phyloP scores from a whole-genome alignment of 2,888 invertebrate genomes.

The Taphrorychus bicolor region DNA sequence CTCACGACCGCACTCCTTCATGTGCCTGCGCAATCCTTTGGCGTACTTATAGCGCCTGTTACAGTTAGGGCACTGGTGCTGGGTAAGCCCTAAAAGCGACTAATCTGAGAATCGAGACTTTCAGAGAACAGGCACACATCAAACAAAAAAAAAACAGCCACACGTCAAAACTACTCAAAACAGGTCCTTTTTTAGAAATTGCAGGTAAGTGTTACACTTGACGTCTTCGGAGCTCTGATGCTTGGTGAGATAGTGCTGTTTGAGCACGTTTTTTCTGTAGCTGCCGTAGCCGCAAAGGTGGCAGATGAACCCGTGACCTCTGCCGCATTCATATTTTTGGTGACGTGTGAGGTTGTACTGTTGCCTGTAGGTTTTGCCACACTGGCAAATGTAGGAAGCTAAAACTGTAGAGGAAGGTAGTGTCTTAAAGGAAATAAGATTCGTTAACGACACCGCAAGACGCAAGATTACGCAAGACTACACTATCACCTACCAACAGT shows the following conservation, averaged over 20 bases:
- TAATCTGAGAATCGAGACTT: too few relatives aligned
- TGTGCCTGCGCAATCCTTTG: conserved; percentile 45
- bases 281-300: conserved; percentile 24
- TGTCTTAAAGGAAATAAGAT: too few relatives aligned
- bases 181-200: not conserved
- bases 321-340: conserved; percentile 60
- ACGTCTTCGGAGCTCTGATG: conserved; percentile 6
- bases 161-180: not conserved
- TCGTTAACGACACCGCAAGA: too few relatives aligned
- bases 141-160: not conserved
- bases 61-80: conserved; percentile 35
- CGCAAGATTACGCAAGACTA: not conserved
- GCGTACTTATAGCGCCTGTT: conserved; percentile 44
- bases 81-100: not conserved
- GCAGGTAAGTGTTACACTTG: not conserved
- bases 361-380: conserved; percentile 57
- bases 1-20: conserved; percentile 47
- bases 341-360: conserved; percentile 59
- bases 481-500: too few relatives aligned
- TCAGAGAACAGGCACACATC: not conserved
- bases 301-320: conserved; percentile 32
- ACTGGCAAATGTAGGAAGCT: conserved; percentile 8
- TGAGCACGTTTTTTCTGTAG: conserved; percentile 31
- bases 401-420: too few relatives aligned
- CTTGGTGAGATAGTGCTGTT: conserved; percentile 24